Percentiles rank a stretch among this genome's conserved stretches.
These are phyloP conservation scores for Drosophila rufa DNA, from an alignment of 1,140 invertebrate species.

Conservation along the genomic window DNA sequence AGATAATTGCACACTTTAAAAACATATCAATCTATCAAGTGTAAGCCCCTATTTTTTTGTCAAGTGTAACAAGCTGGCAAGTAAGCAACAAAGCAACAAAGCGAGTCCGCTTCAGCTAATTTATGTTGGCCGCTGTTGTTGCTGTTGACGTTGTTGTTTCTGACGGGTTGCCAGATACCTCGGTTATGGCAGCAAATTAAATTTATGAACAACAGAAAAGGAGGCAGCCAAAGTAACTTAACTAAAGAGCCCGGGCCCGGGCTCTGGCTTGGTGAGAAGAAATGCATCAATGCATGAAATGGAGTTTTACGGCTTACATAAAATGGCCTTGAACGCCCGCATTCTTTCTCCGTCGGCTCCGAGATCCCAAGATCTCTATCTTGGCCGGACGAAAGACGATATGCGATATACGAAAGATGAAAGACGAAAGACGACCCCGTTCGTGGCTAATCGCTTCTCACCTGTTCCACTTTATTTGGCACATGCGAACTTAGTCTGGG, in stretches of 20 bases:
- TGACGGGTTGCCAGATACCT: slow-evolving; percentile 40
- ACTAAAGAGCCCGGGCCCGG: slow-evolving; percentile 33
- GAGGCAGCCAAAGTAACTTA: slow-evolving; percentile 27
- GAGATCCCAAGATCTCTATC: slow-evolving; percentile 24
- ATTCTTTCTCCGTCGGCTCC: slow-evolving; percentile 49
- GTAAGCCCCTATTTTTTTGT: not conserved
- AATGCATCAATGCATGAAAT: slow-evolving; percentile 84
- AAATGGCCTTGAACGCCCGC: slow-evolving; percentile 77
- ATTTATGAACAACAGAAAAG: slow-evolving; percentile 60
- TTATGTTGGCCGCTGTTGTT: slow-evolving; percentile 44
- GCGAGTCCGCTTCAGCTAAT: slow-evolving; percentile 60
- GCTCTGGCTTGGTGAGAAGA: slow-evolving; percentile 68
- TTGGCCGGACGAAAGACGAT: slow-evolving; percentile 30
- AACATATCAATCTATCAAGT: not conserved
- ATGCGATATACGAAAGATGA: not conserved
- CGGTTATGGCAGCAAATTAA: slow-evolving; percentile 64
- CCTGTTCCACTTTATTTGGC: slow-evolving; percentile 67
- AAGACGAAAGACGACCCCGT: slow-evolving; percentile 24
- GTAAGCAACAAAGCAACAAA: slow-evolving; percentile 42
- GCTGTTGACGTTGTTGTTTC: slow-evolving; percentile 16
- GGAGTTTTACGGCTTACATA: slow-evolving; percentile 83
- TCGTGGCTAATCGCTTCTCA: slow-evolving; percentile 51
- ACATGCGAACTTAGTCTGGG: slow-evolving; percentile 48
- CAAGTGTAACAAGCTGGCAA: slow-evolving; percentile 11
- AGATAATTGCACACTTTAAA: not conserved